Evolutionary conservation across 2,888 invertebrate species (phyloP), one percentile per base, ranked within the genome.

Genomic region (Patella pellucida): DNA sequence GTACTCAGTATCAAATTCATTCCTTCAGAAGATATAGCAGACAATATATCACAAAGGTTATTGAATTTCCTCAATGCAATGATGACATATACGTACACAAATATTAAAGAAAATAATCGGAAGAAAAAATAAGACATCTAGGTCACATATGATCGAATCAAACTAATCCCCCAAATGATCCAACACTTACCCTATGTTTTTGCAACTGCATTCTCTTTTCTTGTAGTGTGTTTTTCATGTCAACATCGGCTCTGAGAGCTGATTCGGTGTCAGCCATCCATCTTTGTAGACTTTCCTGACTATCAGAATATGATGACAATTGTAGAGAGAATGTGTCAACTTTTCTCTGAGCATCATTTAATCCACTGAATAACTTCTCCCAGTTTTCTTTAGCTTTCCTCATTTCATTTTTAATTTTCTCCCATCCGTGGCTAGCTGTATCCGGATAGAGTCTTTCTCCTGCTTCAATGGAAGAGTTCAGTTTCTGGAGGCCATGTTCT

Each of bases 231-330:
- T 96, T 94, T 88, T 94, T 95, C n/a, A 97, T 90, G 88, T 96
- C 95, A 68, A 96, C 94, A 83, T 96, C 96, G 75, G 93, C 92
- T 0, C 95, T 94, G 27, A 97, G 91, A 80, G 95, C 94, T 77
- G 93, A 93, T 87, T 96, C 96, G 3, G 95, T 93, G 71, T 93
- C 93, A 16, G 93, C 92, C 75, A 97, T 90, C 97, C 97, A 97
- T 71, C 93, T 92, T 81, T 94, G 93, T 4, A 97, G 93, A 67
- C 93, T 93, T 76, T 95, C 95, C 31, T 95, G 94, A 81, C 95
- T 95, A 85, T 97, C 97, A 88, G 97, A 96, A 88, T 96, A 97
- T 0, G 96, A 96, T 14, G 95, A 95, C 97, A 97, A 97, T 85
- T 95, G 96, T 89, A 97, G 95, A 75, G 96, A 93, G 92, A 95